Base-by-base conservation (phyloP, 2,888 invertebrate species). In the Boloria euphrosyne region DNA sequence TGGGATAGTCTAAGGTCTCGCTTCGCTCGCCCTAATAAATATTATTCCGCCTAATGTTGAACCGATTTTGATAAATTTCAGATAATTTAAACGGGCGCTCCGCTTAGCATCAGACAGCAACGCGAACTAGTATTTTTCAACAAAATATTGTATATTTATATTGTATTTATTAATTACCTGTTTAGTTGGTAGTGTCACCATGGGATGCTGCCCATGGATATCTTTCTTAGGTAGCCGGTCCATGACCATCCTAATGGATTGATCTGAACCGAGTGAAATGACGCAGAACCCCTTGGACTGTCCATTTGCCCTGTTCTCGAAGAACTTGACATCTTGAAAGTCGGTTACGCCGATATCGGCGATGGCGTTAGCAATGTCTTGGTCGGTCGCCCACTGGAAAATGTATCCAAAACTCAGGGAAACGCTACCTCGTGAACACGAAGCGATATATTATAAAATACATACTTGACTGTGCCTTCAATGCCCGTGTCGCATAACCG, bases 271-370 rank as follows among this genome's bases (percentile, higher is more conserved):
- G 73, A 99, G 93, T 1, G 98, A 97, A 75, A 99, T 96, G 59
- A 99, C 96, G 84, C 99, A 99, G 92, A 99, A 99, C 43, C 99
- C 98, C 93, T 99, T 99, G 0, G 98, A 98, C 88, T 99, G 99
- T 31, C 99, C 99, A 93, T 99, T 99, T 46, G 98, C 97, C 79
- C 99, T 95, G 93, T 99, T 99, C 90, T 99, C 99, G 92, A 99
- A 99, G 92, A 99, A 99, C 91, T 99, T 99, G 47, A 99, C 98
- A 85, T 99, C 99, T 79, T 98, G 94, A 81, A 99, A 96, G 90
- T 99, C 99, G 65, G 94, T 94, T 6, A 99, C 97, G 57, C 99
- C 99, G 76, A 97, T 93, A 74, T 96, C 96, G 62, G 95, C 94
- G 69, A 99, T 94, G n/a, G 96, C 96, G 90, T 98, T 97, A 60